Percentiles rank a stretch among this genome's conserved stretches.
These are phyloP conservation scores for Ia io DNA, from an alignment of 2,113 vertebrate genomes.

Conservation along the genomic window DNA sequence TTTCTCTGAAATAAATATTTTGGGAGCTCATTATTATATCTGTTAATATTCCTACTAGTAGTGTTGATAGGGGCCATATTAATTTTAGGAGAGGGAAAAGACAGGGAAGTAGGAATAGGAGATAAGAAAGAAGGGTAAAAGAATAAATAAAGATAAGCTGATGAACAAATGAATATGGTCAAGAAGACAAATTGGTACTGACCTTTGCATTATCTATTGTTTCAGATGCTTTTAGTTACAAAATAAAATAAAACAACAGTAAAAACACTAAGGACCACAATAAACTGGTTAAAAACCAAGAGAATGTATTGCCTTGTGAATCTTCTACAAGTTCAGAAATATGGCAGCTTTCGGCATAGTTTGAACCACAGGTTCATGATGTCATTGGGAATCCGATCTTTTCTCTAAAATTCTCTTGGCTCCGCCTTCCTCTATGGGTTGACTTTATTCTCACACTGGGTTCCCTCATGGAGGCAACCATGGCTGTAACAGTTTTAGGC, in stretches of 20 bases:
- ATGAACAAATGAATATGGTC: background rate
- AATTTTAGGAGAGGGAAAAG: background rate
- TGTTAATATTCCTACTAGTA: slow-evolving; percentile 2
- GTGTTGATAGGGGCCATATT: slow-evolving; percentile 22
- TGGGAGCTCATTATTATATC: slow-evolving; percentile 5
- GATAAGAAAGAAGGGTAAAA: background rate
- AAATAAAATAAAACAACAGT: background rate
- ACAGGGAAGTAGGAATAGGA: background rate
- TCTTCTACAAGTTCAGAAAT: background rate
- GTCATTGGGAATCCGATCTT: background rate
- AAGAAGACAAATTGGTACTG: background rate
- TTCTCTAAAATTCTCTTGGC: background rate
- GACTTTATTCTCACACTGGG: background rate
- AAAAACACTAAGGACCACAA: background rate
- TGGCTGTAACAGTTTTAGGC: background rate
- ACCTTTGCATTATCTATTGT: background rate
- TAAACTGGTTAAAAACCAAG: background rate
- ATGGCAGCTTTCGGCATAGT: background rate
- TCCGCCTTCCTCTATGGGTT: background rate
- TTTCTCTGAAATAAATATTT: slow-evolving; percentile 58
- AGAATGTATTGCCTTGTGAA: background rate
- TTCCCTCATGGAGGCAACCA: background rate
- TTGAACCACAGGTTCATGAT: background rate
- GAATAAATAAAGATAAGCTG: background rate
- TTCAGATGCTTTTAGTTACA: background rate